Evolutionary conservation across 92 coral and sea anemone genomes (phyloP), one percentile per base, ranked within the genome.

Genomic region (Porites lobata): DNA sequence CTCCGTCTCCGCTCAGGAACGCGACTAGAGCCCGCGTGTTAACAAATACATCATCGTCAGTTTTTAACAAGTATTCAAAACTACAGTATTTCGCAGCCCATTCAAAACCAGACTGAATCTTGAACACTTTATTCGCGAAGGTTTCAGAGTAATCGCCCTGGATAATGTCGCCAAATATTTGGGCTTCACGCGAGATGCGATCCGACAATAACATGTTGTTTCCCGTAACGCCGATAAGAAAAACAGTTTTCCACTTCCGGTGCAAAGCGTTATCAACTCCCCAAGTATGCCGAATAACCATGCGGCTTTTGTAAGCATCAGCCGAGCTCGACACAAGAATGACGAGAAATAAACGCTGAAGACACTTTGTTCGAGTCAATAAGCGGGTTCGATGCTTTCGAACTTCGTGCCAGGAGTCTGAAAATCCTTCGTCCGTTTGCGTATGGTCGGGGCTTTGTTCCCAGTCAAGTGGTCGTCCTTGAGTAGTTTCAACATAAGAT

Each of bases 121-220:
- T 88, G 47, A 82, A 62, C 9, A 88, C 78, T 76, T 88, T 88
- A 81, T 81, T 75, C 12, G 67, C 71, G 57, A 66, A 81, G 0
- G 64, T 82, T 61, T 88, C 92, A 51, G 26, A 6, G 73, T 76
- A 88, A 24, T 84, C 92, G 18, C 82, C 92, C 6, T 88, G 92
- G 54, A 88, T 63, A 12, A 88, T 88, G 78, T 88, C 92, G 59
- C 92, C 92, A 84, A 88, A 88, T 38, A 88, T 75, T 14, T 88
- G 92, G 14, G 81, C 71, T 54, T 88, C 92, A 62, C 77, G 86
- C 29, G 82, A 32, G 18, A 88, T 76, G 58, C 78, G 86, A 64
- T 84, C 80, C 26, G 87, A 77, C 56, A 81, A 59, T 3, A 50
- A 77, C 66, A 68, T 70, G 32, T 53, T 67, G 51, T 65, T 68